A percentile compares a stretch with the other conserved stretches of the same genome.
Conservation (phyloP, 2,888 invertebrate species). For the Lasioglossum zephyrum region DNA sequence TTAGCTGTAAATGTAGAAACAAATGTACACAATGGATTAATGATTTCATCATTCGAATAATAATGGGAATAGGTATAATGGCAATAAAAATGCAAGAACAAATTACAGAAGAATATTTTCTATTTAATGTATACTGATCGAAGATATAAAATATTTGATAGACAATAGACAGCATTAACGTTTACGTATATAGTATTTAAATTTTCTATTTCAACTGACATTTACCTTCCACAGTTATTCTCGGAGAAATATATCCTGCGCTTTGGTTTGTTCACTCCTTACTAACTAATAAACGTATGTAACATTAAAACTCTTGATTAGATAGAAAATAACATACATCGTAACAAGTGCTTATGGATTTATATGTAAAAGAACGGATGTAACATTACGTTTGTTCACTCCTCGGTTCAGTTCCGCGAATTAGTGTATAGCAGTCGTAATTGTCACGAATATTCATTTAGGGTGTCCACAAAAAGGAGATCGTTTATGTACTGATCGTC, state of each 20-base stretch:
- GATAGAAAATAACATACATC: constrained; percentile 69
- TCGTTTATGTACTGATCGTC: constrained; percentile 4
- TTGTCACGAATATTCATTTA: constrained; percentile 58
- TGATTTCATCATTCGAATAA: neutral
- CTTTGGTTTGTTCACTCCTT: constrained; percentile 22
- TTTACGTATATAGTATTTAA: constrained; percentile 74
- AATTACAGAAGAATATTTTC: constrained; percentile 80
- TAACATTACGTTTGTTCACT: constrained; percentile 13
- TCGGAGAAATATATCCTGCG: constrained; percentile 49
- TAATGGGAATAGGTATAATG: neutral
- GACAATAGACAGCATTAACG: constrained; percentile 79
- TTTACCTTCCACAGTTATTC: constrained; percentile 54
- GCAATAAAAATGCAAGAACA: constrained; percentile 11
- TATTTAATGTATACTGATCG: constrained; percentile 80
- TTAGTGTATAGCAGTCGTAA: constrained; percentile 43
- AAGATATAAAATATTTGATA: constrained; percentile 81
- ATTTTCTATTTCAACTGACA: constrained; percentile 56
- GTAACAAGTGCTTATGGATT: constrained; percentile 34
- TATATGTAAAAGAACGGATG: neutral
- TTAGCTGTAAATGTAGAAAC: too few relatives aligned
- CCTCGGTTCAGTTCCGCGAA: constrained; percentile 56
- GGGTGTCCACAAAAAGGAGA: constrained; percentile 57
- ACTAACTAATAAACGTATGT: constrained; percentile 62
- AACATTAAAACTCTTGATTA: constrained; percentile 67
- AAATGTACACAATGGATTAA: too few relatives aligned